phyloP scores from a whole-genome alignment of 2,888 invertebrate species.

The Tineola bisselliella region DNA sequence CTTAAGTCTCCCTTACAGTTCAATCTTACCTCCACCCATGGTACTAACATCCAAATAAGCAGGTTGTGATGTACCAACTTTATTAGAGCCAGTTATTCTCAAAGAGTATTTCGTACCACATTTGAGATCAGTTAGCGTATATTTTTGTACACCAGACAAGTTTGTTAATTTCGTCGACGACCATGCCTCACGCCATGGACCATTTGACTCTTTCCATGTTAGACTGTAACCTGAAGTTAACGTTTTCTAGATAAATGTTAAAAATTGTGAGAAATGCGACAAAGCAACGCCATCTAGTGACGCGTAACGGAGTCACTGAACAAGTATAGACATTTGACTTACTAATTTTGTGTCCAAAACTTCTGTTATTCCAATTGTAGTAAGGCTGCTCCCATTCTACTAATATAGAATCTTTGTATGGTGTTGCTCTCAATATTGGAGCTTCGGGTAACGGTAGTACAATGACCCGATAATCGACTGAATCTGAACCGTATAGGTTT shows the following conservation, averaged over 20 bases:
- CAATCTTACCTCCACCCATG: slow-evolving; percentile 65
- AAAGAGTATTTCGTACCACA: slow-evolving; percentile 88
- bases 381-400: slow-evolving; percentile 76
- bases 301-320: too few species aligned
- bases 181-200: slow-evolving; percentile 70
- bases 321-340: too few species aligned
- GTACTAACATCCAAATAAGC: slow-evolving; percentile 70
- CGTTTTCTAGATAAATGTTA: neutral
- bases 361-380: slow-evolving; percentile 36
- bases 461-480: slow-evolving; percentile 79
- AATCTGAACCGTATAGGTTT: slow-evolving; percentile 85
- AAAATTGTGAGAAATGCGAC: too few species aligned
- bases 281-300: too few species aligned
- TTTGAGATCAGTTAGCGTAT: slow-evolving; percentile 75
- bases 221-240: slow-evolving; percentile 50
- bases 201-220: slow-evolving; percentile 60
- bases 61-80: slow-evolving; percentile 82
- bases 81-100: slow-evolving; percentile 82
- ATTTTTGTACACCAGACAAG: slow-evolving; percentile 66
- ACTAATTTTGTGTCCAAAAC: slow-evolving; percentile 48
- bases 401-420: slow-evolving; percentile 55
- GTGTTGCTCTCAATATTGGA: slow-evolving; percentile 70
- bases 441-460: slow-evolving; percentile 81
- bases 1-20: too few species aligned
- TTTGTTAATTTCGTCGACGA: slow-evolving; percentile 66